Evolutionary conservation across 2,797 vertebrate genomes (phyloP).

Genomic region (Silurus aristotelis): DNA sequence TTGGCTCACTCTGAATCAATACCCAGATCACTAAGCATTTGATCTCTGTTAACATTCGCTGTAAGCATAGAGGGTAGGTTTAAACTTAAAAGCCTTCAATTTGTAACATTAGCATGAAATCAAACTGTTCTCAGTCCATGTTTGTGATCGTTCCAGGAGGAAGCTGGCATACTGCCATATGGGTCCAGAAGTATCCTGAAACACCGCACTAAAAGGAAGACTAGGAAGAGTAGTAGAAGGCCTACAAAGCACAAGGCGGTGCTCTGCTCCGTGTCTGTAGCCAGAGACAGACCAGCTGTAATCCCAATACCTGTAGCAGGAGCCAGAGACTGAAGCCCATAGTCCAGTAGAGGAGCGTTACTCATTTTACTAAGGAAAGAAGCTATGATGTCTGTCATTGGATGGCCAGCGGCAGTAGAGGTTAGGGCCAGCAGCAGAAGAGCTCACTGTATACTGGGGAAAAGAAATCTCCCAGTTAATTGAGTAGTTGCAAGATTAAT

Average conservation of each 20-base stretch:
- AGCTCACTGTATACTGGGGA: background rate
- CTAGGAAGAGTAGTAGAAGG: slow-evolving; percentile 85
- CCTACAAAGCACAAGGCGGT: slow-evolving; percentile 89
- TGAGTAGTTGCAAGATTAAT: background rate
- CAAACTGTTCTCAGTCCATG: slow-evolving; percentile 88
- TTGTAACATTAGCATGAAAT: slow-evolving; percentile 83
- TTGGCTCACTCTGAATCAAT: background rate
- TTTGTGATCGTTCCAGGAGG: slow-evolving; percentile 92
- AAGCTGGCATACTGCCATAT: slow-evolving; percentile 93
- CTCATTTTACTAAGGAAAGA: slow-evolving; percentile 62
- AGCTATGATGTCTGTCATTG: background rate
- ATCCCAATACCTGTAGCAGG: slow-evolving; percentile 59
- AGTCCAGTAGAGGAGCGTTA: slow-evolving; percentile 69
- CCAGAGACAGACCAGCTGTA: slow-evolving; percentile 63
- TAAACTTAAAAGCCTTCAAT: background rate
- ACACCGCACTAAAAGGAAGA: slow-evolving; percentile 89
- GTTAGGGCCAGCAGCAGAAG: background rate
- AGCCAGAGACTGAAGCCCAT: slow-evolving; percentile 64
- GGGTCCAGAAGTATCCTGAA: slow-evolving; percentile 91
- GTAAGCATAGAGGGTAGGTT: background rate
- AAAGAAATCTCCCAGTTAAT: background rate
- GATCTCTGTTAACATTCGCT: background rate
- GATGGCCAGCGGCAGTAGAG: slow-evolving; percentile 33
- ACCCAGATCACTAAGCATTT: background rate
- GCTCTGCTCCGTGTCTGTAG: slow-evolving; percentile 82